Base-by-base conservation (phyloP, 1,140 invertebrate species). In the Saccostrea echinata region DNA sequence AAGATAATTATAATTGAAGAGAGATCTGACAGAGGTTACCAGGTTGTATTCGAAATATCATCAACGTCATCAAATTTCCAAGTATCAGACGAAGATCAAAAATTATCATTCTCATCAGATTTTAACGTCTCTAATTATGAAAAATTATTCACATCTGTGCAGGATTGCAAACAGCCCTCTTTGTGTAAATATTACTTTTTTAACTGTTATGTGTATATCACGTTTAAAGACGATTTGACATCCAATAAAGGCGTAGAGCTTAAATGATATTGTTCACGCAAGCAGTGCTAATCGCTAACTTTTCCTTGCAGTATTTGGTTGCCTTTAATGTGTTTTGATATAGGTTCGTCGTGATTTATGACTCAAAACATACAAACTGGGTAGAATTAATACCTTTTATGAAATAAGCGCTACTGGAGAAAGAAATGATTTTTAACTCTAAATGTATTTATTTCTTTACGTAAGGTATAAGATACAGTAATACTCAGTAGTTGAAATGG, bases 61-160 rank as follows among this genome's bases (percentile, higher is more conserved):
- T 76, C 68, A 76, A 33, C 24, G 68, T 76, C 68, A 76, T 76
- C 68, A 27, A 13, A 76, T 76, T 76, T 76, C 68, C 27, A 33
- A 16, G 6, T 30, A 71, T 33, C 12, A 3, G 68, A 27, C 27
- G 68, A 71, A 24, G 30, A 76, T 76, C 68, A 30, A 33, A 33
- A 8, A 76, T 76, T 76, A 76, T 76, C 27, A 33, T 12, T 76
- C 24, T 76, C 3, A 76, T 76, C 68, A 30, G 27, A 18, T 33
- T 3, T 33, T 76, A 30, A 30, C 27, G 16, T 76, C 68, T 76
- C 30, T 76, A 76, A 76, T 76, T 76, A 76, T 76, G 68, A 76
- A 76, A 43, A 76, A 76, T 76, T 76, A 76, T 76, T 76, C 68
- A 76, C 68, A 76, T 76, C 68, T 76, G 68, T 76, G 68, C 30